Base-by-base conservation (phyloP, 2,797 vertebrate genomes). In the Eulemur coronatus region DNA sequence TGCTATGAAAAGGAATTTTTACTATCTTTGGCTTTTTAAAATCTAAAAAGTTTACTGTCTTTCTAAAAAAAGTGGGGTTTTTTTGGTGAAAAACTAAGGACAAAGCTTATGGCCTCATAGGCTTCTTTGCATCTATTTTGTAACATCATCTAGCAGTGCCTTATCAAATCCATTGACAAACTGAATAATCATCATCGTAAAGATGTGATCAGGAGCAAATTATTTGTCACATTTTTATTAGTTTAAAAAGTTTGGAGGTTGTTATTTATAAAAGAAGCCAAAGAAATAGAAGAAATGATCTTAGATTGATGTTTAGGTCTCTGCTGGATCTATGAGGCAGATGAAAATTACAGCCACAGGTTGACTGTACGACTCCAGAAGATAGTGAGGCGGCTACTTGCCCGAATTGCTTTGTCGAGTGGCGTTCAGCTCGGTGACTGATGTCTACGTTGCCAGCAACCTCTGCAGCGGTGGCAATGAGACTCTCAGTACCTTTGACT, bases 401-500 rank as follows among this genome's bases (percentile, higher is more conserved):
- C 52, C 35, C 63, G 57, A 30, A 28, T 52, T 55, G 24, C 55
- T n/a, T 24, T 50, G 41, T 38, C 20, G 11, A 43, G 30, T 65
- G 38, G 61, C 38, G 5, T 57, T 80, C 24, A 18, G 52, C 52
- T 57, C n/a, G 13, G 0, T 3, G 7, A 35, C 63, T 11, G 75
- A 59, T 52, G 18, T 33, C 69, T 73, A 0, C 17, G 33, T 48
- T 46, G 38, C 87, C 76, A 35, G 28, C n/a, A 17, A 10, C 28
- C 59, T 69, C 80, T 46, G 7, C 28, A 10, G 90, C 10, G 1
- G 46, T 33, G 61, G 81, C 67, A 73, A 80, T 72, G 76, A 73
- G 90, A 92, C 38, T 81, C 84, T 76, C 18, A 38, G 59, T 65
- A 73, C 50, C 91, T 96, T 79, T 72, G 92, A 95, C 84, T 92